phyloP scores from a whole-genome alignment of 1,140 invertebrate genomes.

The Rhizoglyphus robini region DNA sequence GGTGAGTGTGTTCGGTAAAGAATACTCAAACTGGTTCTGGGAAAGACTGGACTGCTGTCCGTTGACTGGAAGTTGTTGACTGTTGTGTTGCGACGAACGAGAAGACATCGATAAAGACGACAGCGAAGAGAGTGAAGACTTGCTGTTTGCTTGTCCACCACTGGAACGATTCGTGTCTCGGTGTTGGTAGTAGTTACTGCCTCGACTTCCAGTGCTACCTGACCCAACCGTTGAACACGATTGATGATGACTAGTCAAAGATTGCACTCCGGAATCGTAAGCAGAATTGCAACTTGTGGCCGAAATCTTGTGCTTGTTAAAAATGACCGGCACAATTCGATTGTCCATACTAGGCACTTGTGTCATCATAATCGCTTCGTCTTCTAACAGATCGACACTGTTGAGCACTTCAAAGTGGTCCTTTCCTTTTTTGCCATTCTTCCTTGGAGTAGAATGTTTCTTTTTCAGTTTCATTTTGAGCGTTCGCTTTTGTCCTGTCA shows the following conservation, averaged over 20 bases:
- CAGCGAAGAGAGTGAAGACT: background rate
- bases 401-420: constrained; percentile 4
- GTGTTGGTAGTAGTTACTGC: background rate
- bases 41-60: background rate
- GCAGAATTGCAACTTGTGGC: background rate
- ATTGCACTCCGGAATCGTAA: constrained; percentile 10
- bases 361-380: background rate
- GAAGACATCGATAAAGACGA: background rate
- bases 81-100: background rate
- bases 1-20: background rate
- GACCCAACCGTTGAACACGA: background rate
- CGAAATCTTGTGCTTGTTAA: background rate
- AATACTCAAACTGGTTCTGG: background rate
- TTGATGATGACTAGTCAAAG: background rate
- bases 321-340: background rate
- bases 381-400: background rate
- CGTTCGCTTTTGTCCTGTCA: background rate
- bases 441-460: background rate
- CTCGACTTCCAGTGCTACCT: background rate
- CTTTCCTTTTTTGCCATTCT: constrained; percentile 5
- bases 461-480: constrained; percentile 13
- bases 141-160: background rate
- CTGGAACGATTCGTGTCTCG: background rate
- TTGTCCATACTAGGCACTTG: background rate
- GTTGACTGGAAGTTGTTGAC: background rate